Base-by-base conservation (phyloP, 2,113 vertebrate species). In the Rhinopomastus cyanomelas region DNA sequence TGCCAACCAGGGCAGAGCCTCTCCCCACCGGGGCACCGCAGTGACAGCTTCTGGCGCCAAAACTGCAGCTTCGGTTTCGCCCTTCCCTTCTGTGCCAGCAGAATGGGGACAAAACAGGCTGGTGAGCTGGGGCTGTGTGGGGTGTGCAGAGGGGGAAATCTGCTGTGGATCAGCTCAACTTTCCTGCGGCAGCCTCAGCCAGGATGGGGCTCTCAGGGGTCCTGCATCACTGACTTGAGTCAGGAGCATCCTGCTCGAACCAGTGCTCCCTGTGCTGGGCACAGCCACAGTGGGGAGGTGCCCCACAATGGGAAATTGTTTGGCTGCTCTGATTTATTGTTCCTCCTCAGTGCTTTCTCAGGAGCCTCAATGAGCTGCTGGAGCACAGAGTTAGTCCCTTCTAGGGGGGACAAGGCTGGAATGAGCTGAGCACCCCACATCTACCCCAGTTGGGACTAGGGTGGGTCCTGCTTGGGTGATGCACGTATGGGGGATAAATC, bases 111-210 rank as follows among this genome's bases (percentile, higher is more conserved):
- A 29, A 57, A 36, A 68, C 48, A 62, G 29, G 22, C 59, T 76
- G 72, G 12, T 2, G 73, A 10, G 29, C 11, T 62, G 12, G 46
- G 6, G 6, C 10, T 42, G 11, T 42, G 39, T 42, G 9, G n/a
- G 10, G 16, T 26, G 32, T 52, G 25, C 55, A 3, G 25, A 6
- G 61, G 15, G 25, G 61, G n/a, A 49, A 56, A 22, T 30, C 10
- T 0, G 0, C 65, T 7, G 6, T 0, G 0, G 36, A 6, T 34
- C 25, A 12, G 30, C 2, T 2, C 46, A 21, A 16, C 0, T 4
- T 9, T 25, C 0, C 1, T 6, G 29, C 25, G 18, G 44, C 23
- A 49, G 46, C 30, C 14, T 6, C 30, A 67, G 49, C 32, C 30
- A 30, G 57, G n/a, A 73, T 2, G 83, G 64, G 73, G 81, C 30